Evolutionary conservation across 2,797 vertebrate genomes (phyloP), one percentile per base, ranked within the genome.

Genomic region (Alca torda): DNA sequence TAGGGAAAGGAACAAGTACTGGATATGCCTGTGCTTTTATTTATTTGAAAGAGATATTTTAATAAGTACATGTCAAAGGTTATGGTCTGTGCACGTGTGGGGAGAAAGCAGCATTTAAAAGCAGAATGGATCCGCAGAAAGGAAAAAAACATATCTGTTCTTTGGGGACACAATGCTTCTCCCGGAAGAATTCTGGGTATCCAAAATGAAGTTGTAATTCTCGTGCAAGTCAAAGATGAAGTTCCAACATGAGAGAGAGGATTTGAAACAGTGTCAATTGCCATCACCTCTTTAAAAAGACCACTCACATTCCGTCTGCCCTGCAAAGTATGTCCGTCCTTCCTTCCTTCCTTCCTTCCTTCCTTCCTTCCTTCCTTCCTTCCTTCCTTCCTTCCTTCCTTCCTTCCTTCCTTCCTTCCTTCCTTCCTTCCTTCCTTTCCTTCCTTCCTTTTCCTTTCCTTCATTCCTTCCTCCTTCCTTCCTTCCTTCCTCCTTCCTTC

Each of bases 21-120:
- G 56, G 67, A 76, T 93, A 84, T 87, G 80, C 60, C 6, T 61
- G 51, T 54, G 65, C 53, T 94, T 91, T 91, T 91, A 41, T 64
- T 89, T 91, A 59, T 91, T 57, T 86, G 50, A 73, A 77, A 92
- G 60, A 68, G 51, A 18, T 84, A 60, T 77, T 95, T 93, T 95
- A 90, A 64, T 94, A 95, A 82, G 81, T 64, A 45, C 33, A 31
- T 18, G 46, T 65, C 33, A 43, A 83, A 97, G 70, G 95, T 86
- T 79, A 78, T 39, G 39, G 59, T 84, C 50, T 70, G 56, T 23
- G 73, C 0, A 0, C 20, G 59, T 10, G 46, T 6, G 33, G 54
- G 39, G 54, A 76, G 28, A 91, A 94, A 91, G 59, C 43, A 79
- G 33, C 28, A 16, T 53, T 93, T 91, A 39, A 68, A 75, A 86